Conservation (phyloP, 2,888 invertebrate genomes). For the Troides oblongomaculatus region DNA sequence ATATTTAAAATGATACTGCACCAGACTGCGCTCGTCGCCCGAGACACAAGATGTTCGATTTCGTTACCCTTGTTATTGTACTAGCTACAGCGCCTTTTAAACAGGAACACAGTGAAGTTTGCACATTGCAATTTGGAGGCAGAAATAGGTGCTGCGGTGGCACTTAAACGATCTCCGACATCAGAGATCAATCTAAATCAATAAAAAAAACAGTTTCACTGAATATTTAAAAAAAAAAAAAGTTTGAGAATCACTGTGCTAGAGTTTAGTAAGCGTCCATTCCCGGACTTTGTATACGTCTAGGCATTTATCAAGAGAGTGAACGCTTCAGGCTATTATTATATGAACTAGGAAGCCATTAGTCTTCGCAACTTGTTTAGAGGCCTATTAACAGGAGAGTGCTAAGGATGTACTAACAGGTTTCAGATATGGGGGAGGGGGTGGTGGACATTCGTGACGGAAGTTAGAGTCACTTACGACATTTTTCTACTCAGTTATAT, state of each 20-base stretch:
- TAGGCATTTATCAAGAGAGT: neutral
- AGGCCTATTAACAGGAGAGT: neutral
- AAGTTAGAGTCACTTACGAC: neutral
- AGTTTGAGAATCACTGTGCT: neutral
- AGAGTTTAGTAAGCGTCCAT: slow-evolving; percentile 9
- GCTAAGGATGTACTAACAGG: neutral
- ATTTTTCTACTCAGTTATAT: neutral
- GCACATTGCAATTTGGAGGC: too few relatives aligned
- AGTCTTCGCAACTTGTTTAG: neutral
- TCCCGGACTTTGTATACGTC: slow-evolving; percentile 17
- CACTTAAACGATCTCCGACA: too few relatives aligned
- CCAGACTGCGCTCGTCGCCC: too few relatives aligned
- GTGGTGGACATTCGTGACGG: neutral
- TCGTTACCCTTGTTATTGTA: too few relatives aligned
- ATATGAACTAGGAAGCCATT: neutral
- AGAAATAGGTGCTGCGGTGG: too few relatives aligned
- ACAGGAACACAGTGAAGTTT: too few relatives aligned
- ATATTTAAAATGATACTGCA: too few relatives aligned
- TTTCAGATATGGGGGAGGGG: neutral
- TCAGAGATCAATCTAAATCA: too few relatives aligned
- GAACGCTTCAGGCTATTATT: neutral
- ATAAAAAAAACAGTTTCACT: too few relatives aligned
- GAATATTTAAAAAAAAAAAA: neutral
- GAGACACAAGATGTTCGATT: too few relatives aligned
- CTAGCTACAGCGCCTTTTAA: too few relatives aligned